Base-by-base conservation (phyloP, 2,113 vertebrate species). In the Zeus faber region DNA sequence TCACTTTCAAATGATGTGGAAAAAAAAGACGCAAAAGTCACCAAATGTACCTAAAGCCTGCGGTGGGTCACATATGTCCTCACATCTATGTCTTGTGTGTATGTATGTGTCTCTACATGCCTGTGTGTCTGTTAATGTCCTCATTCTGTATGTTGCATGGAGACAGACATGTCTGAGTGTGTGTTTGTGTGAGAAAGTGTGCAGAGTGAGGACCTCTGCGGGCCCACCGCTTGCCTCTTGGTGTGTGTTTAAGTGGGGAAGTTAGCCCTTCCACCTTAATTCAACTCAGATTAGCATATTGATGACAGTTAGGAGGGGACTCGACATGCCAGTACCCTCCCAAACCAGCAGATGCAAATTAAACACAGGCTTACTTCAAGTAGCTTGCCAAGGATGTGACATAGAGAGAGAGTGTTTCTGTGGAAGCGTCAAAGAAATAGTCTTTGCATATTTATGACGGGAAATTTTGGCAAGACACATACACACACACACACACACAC, bases 271-370 rank as follows among this genome's bases (percentile, higher is more conserved):
- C 84, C 79, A 86, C 24, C 55, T 87, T 87, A 92, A 93, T 93
- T 91, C 91, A n/a, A 85, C 87, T 29, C 85, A 89, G 90, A 95
- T 94, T 92, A 92, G 86, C 92, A 93, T 93, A 93, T 91, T 93
- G 89, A 91, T 92, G 91, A 90, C 82, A 85, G 70, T 79, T 83
- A 70, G 76, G 81, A 91, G 85, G 83, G 88, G 89, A 83, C 83
- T 89, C 85, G 83, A 87, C 87, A 90, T 76, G 77, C 77, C 73
- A 78, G 85, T 84, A 49, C 83, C 73, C 74, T 37, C 82, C 82
- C 84, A 91, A 85, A 89, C 22, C 78, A 33, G 51, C 85, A 87
- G 84, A 87, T 83, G 86, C 85, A 85, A 90, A 90, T 89, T 89
- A 87, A 90, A 84, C 29, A 48, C 56, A 86, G 74, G 84, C 58